Evolutionary conservation across 2,797 vertebrate species (phyloP).

Genomic region (Uromys caudimaculatus): DNA sequence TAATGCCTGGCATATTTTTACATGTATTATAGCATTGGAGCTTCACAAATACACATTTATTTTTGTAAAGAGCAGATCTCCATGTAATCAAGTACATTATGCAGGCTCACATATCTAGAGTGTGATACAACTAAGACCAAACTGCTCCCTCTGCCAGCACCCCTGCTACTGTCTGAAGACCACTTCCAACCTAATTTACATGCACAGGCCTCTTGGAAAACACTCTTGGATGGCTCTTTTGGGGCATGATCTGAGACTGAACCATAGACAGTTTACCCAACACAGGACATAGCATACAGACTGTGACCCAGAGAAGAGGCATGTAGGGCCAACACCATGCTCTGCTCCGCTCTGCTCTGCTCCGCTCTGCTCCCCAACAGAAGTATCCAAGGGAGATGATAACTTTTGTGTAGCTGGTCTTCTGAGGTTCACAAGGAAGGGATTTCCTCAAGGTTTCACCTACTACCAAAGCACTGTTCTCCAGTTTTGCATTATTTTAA

Average conservation of each 20-base stretch:
- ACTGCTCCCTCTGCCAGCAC: not conserved
- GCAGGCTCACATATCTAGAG: conserved; percentile 10
- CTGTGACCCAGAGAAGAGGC: not conserved
- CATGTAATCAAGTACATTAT: conserved; percentile 9
- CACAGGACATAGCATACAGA: not conserved
- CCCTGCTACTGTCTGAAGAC: conserved; percentile 9
- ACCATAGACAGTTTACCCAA: conserved; percentile 5
- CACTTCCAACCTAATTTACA: not conserved
- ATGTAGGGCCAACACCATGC: not conserved
- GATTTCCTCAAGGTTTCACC: conserved; percentile 35
- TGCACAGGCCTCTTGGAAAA: not conserved
- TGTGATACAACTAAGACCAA: not conserved
- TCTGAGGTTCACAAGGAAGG: not conserved
- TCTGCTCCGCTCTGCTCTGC: not conserved
- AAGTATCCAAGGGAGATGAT: not conserved
- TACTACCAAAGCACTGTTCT: conserved; percentile 19
- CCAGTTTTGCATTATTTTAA: conserved; percentile 56
- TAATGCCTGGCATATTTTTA: conserved; percentile 45
- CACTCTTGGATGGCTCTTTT: not conserved
- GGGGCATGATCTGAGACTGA: conserved; percentile 33
- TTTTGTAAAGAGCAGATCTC: conserved; percentile 55
- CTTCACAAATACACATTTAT: conserved; percentile 10
- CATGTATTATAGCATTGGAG: conserved; percentile 36
- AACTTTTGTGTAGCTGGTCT: not conserved
- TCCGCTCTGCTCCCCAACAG: not conserved